A percentile compares a stretch with the other conserved stretches of the same genome.
These are phyloP conservation scores for Gallinago paraguaiae DNA, from an alignment of 2,113 vertebrate species.

Conservation along the genomic window DNA sequence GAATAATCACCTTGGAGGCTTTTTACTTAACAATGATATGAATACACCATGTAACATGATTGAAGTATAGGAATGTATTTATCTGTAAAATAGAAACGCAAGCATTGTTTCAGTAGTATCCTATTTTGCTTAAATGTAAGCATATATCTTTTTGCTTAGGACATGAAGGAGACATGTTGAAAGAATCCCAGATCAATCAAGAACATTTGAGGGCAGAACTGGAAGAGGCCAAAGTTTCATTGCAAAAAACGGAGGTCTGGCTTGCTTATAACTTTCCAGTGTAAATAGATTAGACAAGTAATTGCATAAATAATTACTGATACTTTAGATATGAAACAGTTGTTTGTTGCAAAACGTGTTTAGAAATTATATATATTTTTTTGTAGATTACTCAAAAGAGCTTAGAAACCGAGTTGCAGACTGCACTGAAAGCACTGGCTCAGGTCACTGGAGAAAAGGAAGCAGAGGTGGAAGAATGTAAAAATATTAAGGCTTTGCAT, in stretches of 20 bases:
- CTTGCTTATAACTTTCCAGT: not conserved
- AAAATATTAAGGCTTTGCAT: slow-evolving; percentile 72
- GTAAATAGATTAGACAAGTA: not conserved
- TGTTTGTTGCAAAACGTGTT: not conserved
- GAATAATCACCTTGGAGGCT: not conserved
- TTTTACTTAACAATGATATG: not conserved
- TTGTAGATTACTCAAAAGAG: slow-evolving; percentile 73
- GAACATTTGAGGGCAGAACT: slow-evolving; percentile 78
- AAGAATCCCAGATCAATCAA: slow-evolving; percentile 73
- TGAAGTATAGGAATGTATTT: not conserved
- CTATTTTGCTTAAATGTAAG: not conserved
- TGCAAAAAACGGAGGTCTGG: slow-evolving; percentile 80
- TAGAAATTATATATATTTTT: not conserved
- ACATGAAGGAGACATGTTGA: slow-evolving; percentile 76
- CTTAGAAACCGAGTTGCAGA: slow-evolving; percentile 75
- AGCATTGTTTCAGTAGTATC: not conserved
- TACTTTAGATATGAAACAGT: not conserved
- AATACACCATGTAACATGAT: not conserved
- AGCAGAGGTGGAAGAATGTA: slow-evolving; percentile 76
- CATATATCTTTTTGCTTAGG: slow-evolving; percentile 63
- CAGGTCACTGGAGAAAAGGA: slow-evolving; percentile 80
- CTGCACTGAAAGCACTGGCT: slow-evolving; percentile 70
- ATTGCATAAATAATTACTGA: not conserved
- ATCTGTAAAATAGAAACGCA: not conserved
- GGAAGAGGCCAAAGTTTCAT: slow-evolving; percentile 72